phyloP scores from a whole-genome alignment of 30 jellyfish, hydroid and myxozoan genomes.

The Euphysa ruthae region DNA sequence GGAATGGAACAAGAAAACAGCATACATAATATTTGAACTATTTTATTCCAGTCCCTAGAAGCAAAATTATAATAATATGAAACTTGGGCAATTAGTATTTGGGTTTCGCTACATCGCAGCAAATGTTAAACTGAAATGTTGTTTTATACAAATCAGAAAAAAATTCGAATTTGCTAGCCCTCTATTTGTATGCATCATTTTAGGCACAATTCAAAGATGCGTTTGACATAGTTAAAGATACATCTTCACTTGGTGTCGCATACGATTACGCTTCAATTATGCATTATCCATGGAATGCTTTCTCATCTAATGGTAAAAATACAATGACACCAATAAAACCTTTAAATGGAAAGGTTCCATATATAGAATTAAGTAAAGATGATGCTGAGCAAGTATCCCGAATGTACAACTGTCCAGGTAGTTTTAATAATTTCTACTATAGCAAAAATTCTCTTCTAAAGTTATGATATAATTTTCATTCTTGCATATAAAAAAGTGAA shows the following conservation, averaged over 20 bases:
- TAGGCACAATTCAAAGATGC: constrained; percentile 67
- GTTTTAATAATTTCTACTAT: background rate
- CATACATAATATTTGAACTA: too few relatives aligned
- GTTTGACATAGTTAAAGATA: constrained; percentile 48
- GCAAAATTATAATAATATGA: background rate
- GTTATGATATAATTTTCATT: too few relatives aligned
- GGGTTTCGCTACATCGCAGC: too few relatives aligned
- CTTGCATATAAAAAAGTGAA: too few relatives aligned
- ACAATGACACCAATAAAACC: constrained; percentile 44
- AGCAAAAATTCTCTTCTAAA: too few relatives aligned
- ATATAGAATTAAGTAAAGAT: constrained; percentile 38
- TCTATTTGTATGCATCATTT: background rate
- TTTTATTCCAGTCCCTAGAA: too few relatives aligned
- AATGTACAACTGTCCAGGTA: constrained; percentile 69
- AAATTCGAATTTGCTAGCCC: too few relatives aligned
- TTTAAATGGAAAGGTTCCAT: constrained; percentile 47
- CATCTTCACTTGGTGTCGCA: constrained; percentile 60
- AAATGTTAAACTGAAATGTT: too few relatives aligned
- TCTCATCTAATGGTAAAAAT: constrained; percentile 62
- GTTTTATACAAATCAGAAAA: too few relatives aligned
- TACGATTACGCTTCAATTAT: constrained; percentile 77
- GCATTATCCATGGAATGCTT: constrained; percentile 95
- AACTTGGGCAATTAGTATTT: too few relatives aligned
- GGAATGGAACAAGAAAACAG: too few relatives aligned
- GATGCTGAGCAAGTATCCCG: constrained; percentile 53